These are phyloP conservation scores for Drosophila cyrtoloma DNA, from an alignment of 2,888 invertebrate species.

Conservation along the genomic window DNA sequence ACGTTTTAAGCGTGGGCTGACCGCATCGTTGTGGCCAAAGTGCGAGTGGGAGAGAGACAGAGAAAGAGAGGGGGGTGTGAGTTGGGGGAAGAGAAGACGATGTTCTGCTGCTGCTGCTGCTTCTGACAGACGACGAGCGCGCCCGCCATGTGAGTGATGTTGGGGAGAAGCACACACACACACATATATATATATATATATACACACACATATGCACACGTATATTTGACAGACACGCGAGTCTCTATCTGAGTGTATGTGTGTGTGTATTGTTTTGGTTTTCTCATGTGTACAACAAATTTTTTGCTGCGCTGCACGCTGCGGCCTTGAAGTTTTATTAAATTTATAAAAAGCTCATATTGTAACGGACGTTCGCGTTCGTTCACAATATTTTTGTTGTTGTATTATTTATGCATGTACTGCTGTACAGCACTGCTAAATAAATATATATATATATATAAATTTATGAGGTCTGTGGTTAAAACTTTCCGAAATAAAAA, in stretches of 20 bases:
- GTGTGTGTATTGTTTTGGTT: slow-evolving; percentile 62
- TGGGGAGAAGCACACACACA: slow-evolving; percentile 17
- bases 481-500: not conserved
- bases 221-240: slow-evolving; percentile 22
- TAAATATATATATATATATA: not conserved
- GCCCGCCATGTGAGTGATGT: slow-evolving; percentile 60
- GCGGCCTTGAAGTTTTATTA: slow-evolving; percentile 79
- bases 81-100: not conserved
- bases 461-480: not conserved
- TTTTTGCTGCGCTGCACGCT: slow-evolving; percentile 62
- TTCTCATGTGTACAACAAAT: slow-evolving; percentile 65
- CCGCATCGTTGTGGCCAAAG: slow-evolving; percentile 21
- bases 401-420: slow-evolving; percentile 25
- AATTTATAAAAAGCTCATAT: slow-evolving; percentile 71
- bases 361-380: slow-evolving; percentile 33
- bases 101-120: slow-evolving; percentile 28
- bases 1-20: slow-evolving; percentile 68
- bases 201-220: slow-evolving; percentile 16
- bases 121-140: slow-evolving; percentile 49
- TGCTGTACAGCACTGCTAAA: not conserved
- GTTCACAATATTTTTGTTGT: slow-evolving; percentile 21
- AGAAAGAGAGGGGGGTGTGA: not conserved
- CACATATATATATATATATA: slow-evolving; percentile 22
- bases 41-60: not conserved
- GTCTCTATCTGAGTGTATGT: slow-evolving; percentile 32